Evolutionary conservation across 2,113 vertebrate genomes (phyloP).

Genomic region (Sphyrna mokarran): DNA sequence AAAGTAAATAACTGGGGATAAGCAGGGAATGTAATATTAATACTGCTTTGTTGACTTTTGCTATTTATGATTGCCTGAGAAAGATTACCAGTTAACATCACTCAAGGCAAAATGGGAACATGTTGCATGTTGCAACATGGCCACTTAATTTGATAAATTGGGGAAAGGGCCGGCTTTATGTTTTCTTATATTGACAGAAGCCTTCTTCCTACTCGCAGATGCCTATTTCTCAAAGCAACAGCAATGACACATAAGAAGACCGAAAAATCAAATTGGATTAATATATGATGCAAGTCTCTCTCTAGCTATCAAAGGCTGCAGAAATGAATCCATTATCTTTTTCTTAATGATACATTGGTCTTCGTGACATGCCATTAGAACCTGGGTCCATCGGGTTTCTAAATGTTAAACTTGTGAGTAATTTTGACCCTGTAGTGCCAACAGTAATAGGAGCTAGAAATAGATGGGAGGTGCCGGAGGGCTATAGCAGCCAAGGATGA

Average conservation of each 20-base stretch:
- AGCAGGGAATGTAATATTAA: neutral
- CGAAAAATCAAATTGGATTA: neutral
- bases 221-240: neutral
- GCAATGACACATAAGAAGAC: neutral
- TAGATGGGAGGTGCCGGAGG: neutral
- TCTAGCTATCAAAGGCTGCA: neutral
- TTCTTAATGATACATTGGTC: neutral
- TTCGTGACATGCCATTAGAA: neutral
- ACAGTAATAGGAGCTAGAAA: neutral
- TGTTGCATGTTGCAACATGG: neutral
- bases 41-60: neutral
- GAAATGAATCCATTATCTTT: neutral
- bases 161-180: neutral
- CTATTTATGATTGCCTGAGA: neutral
- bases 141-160: neutral
- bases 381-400: neutral
- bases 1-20: neutral
- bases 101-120: constrained; percentile 10
- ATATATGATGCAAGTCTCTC: neutral
- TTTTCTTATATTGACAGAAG: neutral
- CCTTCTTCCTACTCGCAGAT: neutral
- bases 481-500: neutral
- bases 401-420: neutral
- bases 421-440: neutral
- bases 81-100: neutral